Base-by-base conservation (phyloP, 2,113 vertebrate species). In the Pteruthius melanotis region DNA sequence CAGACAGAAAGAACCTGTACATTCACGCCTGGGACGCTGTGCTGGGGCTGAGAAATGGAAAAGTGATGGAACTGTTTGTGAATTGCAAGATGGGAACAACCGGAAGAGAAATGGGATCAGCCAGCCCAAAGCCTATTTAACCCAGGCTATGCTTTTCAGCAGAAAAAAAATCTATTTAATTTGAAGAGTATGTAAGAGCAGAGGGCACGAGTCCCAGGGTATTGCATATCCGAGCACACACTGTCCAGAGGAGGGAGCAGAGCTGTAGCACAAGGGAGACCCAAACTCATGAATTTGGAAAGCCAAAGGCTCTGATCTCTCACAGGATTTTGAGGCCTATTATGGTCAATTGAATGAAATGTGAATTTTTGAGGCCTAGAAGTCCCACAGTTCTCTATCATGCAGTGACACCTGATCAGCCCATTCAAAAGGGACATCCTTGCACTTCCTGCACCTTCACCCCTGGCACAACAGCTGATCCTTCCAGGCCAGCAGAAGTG, bases 221-320 rank as follows among this genome's bases (percentile, higher is more conserved):
- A 11, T 14, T n/a, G 13, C 14, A 7, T 6, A 31, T 28, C 27
- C 1, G 0, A 52, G 68, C 53, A 42, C 30, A 70, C 8, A 0
- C n/a, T 47, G 50, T 27, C 54, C 47, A 60, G 37, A 37, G 35
- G 47, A 20, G 21, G 1, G 2, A 57, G 64, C 81, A 74, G 45
- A 72, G 42, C 31, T 22, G 8, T 2, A 47, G 59, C 63, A 17
- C 50, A 31, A 31, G 44, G 33, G 3, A 83, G 35, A 83, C 11
- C 65, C n/a, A 79, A 52, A 68, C 13, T 30, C 18, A 3, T 1
- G 2, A 1, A 42, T 22, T 42, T 12, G 54, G 52, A 60, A 54
- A 79, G 44, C 52, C 61, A 37, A 2, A 2, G 6, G 47, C 49
- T 22, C 5, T 9, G 49, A 31, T 30, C 26, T 20, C 31, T 66